These are phyloP conservation scores for Diuraphis noxia DNA, from an alignment of 1,140 invertebrate species.

Conservation along the genomic window DNA sequence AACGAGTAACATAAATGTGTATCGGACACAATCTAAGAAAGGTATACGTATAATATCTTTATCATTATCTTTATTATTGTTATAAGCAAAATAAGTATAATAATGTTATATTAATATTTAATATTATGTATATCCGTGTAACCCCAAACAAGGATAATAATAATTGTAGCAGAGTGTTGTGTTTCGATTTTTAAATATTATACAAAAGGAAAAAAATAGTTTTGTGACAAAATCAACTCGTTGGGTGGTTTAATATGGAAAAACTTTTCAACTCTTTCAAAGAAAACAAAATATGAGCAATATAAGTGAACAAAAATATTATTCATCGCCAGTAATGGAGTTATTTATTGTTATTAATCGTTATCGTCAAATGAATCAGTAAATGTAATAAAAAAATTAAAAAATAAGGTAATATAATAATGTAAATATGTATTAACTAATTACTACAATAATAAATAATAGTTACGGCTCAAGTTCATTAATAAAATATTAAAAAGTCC, in stretches of 20 bases:
- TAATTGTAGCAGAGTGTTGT: neutral
- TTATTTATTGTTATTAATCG: neutral
- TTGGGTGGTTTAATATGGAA: neutral
- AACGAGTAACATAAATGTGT: neutral
- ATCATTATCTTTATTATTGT: neutral
- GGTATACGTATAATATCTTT: neutral
- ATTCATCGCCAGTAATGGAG: neutral
- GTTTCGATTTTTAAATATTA: neutral
- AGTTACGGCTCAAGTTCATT: neutral
- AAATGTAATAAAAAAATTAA: neutral
- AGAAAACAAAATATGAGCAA: neutral
- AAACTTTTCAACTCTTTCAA: neutral
- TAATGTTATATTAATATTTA: neutral
- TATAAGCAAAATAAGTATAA: neutral
- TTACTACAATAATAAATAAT: neutral
- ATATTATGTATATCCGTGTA: neutral
- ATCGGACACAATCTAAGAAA: neutral
- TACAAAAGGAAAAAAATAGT: neutral
- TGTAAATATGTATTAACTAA: no score
- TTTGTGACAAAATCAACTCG: neutral
- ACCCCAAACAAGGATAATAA: neutral
- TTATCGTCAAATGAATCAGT: neutral
- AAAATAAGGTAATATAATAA: no score
- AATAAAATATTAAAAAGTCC: neutral
- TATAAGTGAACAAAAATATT: neutral